Evolutionary conservation across 2,888 invertebrate genomes (phyloP).

Genomic region (Linyphia triangularis): DNA sequence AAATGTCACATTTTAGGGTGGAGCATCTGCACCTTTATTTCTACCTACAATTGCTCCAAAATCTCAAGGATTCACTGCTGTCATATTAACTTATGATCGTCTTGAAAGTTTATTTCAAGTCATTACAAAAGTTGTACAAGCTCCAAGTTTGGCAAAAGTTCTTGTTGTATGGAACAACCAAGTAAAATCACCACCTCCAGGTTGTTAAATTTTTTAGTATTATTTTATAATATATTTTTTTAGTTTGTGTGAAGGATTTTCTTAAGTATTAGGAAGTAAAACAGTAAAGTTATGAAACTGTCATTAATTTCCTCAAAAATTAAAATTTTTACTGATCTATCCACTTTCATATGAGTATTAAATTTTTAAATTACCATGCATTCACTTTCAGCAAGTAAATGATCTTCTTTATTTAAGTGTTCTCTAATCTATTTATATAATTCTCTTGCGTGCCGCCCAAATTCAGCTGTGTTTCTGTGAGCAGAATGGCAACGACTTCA

Average conservation of each 20-base stretch:
- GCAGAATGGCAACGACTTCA: no score
- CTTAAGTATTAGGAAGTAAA: no score
- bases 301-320: no score
- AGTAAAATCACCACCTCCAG: constrained; percentile 90
- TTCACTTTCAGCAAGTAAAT: not conserved
- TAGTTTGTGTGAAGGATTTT: no score
- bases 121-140: constrained; percentile 90
- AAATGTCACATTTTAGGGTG: constrained; percentile 42
- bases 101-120: constrained; percentile 92
- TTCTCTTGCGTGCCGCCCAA: no score
- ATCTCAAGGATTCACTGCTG: constrained; percentile 95
- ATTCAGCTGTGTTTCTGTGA: no score
- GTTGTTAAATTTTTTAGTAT: constrained; percentile 82
- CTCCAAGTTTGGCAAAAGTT: constrained; percentile 94
- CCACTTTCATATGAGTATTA: not conserved
- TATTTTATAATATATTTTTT: not conserved
- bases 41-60: constrained; percentile 91
- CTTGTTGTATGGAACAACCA: constrained; percentile 98
- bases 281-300: no score
- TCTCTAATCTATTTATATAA: no score
- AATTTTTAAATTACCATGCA: not conserved
- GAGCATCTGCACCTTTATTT: constrained; percentile 83
- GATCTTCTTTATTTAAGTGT: no score
- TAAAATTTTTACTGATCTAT: not conserved
- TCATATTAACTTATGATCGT: constrained; percentile 95